Evolutionary conservation across 2,797 vertebrate genomes (phyloP), one percentile per base, ranked within the genome.

Genomic region (Chloroceryle amazona): DNA sequence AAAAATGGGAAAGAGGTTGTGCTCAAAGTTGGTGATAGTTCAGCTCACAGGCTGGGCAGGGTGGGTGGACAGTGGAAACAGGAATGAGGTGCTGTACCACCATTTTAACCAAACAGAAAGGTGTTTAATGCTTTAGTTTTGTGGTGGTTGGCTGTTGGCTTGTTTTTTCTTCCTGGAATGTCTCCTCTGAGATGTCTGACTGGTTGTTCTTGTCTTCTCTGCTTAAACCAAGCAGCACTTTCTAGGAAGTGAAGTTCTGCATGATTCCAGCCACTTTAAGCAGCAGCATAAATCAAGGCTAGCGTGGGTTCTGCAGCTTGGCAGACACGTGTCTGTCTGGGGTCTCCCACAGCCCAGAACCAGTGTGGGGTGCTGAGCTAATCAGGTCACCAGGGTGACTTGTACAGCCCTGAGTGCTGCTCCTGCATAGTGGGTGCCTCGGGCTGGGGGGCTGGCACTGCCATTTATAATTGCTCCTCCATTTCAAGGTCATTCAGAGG

Each of bases 401-500:
- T 18, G 33, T 31, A 28, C 41, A 60, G 42, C 82, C 54, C 87
- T 55, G 28, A 55, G 7, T 17, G 39, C 67, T 39, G 26, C 4
- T 66, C 58, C n/a, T 72, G 65, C 57, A 12, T 1, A 0, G 47
- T 13, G 78, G 31, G 41, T 47, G 92, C 93, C 93, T 75, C 0
- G 0, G 93, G 92, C 89, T 74, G n/a, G 70, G 71, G 67, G 70
- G 3, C 37, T 78, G 92, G 57, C 66, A 28, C 18, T 39, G 86
- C 66, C 86, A 19, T 17, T 82, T 86, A 20, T 39, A 81, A 18
- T 55, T 42, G 57, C 44, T 35, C 58, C 81, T 91, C 62, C 20
- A 31, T 90, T 66, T 91, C 91, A 94, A 95, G 91, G 96, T 95
- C 87, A 8, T 55, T 88, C 39, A 11, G 17, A 58, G 75, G 5